Percentiles rank a stretch among this genome's conserved stretches.
Conservation (phyloP, 92 coral and sea anemone genomes). For the Bergia sp. region DNA sequence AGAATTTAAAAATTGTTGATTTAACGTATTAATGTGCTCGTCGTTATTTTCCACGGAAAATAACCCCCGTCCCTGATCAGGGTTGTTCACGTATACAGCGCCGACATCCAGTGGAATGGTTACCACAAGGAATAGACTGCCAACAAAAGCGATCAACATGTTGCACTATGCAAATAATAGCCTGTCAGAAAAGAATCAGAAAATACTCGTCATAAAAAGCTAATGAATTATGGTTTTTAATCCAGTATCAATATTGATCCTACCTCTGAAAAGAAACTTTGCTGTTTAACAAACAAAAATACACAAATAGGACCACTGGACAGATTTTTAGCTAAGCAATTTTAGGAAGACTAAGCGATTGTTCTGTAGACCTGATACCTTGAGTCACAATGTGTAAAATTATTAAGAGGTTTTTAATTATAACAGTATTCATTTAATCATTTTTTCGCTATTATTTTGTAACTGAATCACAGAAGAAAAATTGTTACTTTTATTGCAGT, state of each 20-base stretch:
- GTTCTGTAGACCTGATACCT: background rate
- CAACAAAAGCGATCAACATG: no score
- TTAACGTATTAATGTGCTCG: conserved; percentile 64
- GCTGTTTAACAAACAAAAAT: background rate
- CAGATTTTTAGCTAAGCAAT: background rate
- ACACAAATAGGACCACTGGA: conserved; percentile 17
- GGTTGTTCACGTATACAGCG: conserved; percentile 18
- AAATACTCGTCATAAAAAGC: background rate
- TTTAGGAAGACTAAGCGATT: background rate
- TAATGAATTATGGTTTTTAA: background rate
- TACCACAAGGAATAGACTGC: conserved; percentile 17
- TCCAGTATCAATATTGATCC: background rate
- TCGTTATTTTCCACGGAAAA: conserved; percentile 37
- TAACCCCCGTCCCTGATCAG: background rate
- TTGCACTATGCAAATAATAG: no score
- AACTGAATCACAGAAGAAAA: background rate
- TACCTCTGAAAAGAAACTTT: no score
- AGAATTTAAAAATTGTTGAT: conserved; percentile 65
- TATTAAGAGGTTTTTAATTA: background rate
- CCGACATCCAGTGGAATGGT: conserved; percentile 39
- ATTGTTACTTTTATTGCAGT: background rate
- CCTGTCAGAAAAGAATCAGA: no score
- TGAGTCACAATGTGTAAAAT: background rate
- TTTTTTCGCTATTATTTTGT: background rate
- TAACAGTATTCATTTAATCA: no score